Percentiles rank a stretch among this genome's conserved stretches.
These are phyloP conservation scores for Chauna torquata DNA, from an alignment of 2,113 vertebrate species.

Conservation along the genomic window DNA sequence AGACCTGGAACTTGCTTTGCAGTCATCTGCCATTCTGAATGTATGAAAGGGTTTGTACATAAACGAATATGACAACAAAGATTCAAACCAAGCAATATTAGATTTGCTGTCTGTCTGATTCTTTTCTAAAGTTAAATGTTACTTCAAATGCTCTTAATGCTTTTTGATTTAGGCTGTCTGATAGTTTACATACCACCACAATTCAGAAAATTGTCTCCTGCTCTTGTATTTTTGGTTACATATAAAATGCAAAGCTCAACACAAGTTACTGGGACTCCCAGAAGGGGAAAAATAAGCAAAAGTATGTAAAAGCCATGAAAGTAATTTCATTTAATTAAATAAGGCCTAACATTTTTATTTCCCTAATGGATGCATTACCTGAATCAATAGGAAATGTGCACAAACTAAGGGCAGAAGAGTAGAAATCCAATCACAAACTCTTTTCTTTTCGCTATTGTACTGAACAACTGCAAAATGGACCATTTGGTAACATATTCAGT, in stretches of 20 bases:
- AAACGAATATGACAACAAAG: background rate
- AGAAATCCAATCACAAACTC: slow-evolving; percentile 44
- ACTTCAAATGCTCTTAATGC: background rate
- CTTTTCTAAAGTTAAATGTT: background rate
- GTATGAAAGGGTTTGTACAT: background rate
- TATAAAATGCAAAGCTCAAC: background rate
- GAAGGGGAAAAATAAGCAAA: slow-evolving; percentile 8
- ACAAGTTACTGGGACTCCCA: background rate
- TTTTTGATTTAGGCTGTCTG: background rate
- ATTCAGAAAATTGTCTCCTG: background rate
- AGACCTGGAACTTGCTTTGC: background rate
- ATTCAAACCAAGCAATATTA: background rate
- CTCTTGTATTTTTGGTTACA: background rate
- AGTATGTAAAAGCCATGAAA: slow-evolving; percentile 42
- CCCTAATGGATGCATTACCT: slow-evolving; percentile 53
- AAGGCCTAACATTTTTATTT: slow-evolving; percentile 58
- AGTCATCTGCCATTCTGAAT: background rate
- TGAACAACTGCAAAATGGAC: slow-evolving; percentile 14
- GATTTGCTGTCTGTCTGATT: background rate
- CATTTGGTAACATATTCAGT: background rate
- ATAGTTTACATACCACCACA: background rate
- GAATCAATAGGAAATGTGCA: slow-evolving; percentile 54
- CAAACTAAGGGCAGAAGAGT: background rate
- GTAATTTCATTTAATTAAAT: slow-evolving; percentile 69
- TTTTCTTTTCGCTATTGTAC: slow-evolving; percentile 6